These are phyloP conservation scores for Cotesia congregata DNA, from an alignment of 2,888 invertebrate genomes.

Conservation along the genomic window DNA sequence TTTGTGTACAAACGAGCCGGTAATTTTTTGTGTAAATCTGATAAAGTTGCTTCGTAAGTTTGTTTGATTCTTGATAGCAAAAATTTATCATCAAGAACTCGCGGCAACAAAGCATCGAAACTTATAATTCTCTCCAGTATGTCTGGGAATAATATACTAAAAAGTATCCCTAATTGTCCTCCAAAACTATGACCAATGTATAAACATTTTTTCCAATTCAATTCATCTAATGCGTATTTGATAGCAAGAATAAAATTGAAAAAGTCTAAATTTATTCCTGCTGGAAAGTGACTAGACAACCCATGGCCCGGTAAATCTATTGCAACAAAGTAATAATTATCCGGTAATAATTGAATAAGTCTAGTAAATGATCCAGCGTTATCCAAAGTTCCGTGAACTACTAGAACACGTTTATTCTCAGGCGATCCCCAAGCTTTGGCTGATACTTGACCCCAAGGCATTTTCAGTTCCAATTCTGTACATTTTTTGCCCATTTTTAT, in stretches of 20 bases:
- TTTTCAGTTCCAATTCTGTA: constrained; percentile 69
- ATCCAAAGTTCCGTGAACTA: constrained; percentile 68
- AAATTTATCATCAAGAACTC: constrained; percentile 51
- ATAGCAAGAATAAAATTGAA: constrained; percentile 62
- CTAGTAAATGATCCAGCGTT: constrained; percentile 70
- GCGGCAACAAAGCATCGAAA: constrained; percentile 68
- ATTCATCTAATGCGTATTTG: constrained; percentile 61
- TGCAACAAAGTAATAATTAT: constrained; percentile 64
- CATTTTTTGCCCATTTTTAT: constrained; percentile 30
- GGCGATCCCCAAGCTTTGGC: constrained; percentile 68
- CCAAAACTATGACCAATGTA: constrained; percentile 72
- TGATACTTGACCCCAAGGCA: constrained; percentile 75
- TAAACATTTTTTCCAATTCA: constrained; percentile 67
- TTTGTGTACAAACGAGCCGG: constrained; percentile 66
- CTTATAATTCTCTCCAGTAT: constrained; percentile 69
- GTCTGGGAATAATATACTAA: constrained; percentile 68
- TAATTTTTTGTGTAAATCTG: constrained; percentile 54
- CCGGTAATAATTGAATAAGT: constrained; percentile 65
- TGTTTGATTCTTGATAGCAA: constrained; percentile 59
- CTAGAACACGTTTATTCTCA: constrained; percentile 54
- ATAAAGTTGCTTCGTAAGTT: constrained; percentile 67
- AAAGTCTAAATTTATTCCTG: constrained; percentile 64
- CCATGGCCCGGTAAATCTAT: constrained; percentile 72
- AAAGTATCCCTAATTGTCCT: constrained; percentile 69
- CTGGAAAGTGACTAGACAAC: constrained; percentile 67